Evolutionary conservation across 1,140 invertebrate genomes (phyloP).

Genomic region (Drosophila virilis): DNA sequence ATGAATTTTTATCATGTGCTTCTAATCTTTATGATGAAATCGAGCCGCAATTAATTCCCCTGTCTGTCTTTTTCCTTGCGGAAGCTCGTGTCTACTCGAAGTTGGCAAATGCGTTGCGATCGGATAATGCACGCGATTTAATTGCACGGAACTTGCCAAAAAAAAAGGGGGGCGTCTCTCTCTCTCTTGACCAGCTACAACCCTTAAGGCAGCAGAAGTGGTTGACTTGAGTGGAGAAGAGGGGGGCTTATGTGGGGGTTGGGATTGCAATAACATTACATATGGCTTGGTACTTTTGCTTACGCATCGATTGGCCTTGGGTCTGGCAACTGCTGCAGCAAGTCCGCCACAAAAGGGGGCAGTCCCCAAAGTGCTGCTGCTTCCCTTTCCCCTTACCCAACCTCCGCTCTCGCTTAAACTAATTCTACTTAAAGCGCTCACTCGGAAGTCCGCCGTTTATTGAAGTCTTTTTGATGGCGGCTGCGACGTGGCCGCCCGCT

Average conservation of each 20-base stretch:
- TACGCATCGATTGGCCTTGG: constrained; percentile 71
- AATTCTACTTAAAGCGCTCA: constrained; percentile 64
- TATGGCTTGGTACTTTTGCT: constrained; percentile 59
- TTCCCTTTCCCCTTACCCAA: neutral
- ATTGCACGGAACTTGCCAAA: constrained; percentile 69
- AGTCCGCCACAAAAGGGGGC: constrained; percentile 13
- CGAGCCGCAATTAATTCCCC: constrained; percentile 60
- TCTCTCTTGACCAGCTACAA: constrained; percentile 30
- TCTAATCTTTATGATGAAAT: constrained; percentile 73
- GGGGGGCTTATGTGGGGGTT: neutral
- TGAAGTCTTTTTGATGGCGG: constrained; percentile 23
- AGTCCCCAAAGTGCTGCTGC: constrained; percentile 34
- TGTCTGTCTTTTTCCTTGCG: neutral
- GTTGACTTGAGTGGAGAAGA: neutral
- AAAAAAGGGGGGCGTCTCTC: constrained; percentile 22
- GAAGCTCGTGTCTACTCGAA: constrained; percentile 39
- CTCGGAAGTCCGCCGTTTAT: constrained; percentile 44
- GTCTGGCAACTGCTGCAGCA: constrained; percentile 50
- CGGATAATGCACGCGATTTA: constrained; percentile 39
- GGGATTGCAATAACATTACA: constrained; percentile 54
- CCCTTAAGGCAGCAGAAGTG: constrained; percentile 48
- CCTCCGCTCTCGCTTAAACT: constrained; percentile 29
- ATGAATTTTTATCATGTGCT: constrained; percentile 64
- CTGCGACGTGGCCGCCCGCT: neutral
- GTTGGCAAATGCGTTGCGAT: constrained; percentile 1